These are phyloP conservation scores for Pararge aegeria DNA, from an alignment of 1,140 invertebrate species.

Conservation along the genomic window DNA sequence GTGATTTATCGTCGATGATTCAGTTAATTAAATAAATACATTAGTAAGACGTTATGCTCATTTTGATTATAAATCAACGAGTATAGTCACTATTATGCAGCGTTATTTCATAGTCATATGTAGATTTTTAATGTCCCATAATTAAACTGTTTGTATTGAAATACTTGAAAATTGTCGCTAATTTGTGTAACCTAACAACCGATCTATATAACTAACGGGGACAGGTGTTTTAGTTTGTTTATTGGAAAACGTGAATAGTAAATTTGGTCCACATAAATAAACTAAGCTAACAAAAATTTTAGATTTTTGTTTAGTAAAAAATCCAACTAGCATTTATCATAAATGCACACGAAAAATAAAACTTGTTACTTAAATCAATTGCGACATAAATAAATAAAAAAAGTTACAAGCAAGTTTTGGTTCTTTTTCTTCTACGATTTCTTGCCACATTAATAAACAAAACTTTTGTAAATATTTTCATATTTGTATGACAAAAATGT, in stretches of 20 bases:
- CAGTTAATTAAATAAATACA: no score
- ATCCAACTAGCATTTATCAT: not conserved
- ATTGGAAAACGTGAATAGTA: not conserved
- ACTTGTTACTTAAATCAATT: not conserved
- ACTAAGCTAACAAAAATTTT: not conserved
- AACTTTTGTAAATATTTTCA: no score
- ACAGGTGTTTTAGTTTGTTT: not conserved
- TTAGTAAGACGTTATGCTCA: no score
- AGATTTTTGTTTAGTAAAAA: no score
- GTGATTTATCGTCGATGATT: no score
- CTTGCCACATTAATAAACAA: no score
- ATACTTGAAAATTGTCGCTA: slow-evolving; percentile 34
- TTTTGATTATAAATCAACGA: no score
- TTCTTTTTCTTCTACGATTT: no score
- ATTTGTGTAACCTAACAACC: slow-evolving; percentile 32
- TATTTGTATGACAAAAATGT: no score
- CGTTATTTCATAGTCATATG: not conserved
- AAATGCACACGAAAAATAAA: not conserved
- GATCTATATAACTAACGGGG: slow-evolving; percentile 11
- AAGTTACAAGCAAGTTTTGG: no score
- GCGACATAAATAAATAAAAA: no score
- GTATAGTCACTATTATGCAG: no score
- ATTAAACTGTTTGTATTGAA: slow-evolving; percentile 12
- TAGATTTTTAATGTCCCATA: slow-evolving; percentile 1
- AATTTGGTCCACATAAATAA: not conserved